Conservation (phyloP, 2,888 invertebrate genomes). For the Gymnoscelis rufifasciata region DNA sequence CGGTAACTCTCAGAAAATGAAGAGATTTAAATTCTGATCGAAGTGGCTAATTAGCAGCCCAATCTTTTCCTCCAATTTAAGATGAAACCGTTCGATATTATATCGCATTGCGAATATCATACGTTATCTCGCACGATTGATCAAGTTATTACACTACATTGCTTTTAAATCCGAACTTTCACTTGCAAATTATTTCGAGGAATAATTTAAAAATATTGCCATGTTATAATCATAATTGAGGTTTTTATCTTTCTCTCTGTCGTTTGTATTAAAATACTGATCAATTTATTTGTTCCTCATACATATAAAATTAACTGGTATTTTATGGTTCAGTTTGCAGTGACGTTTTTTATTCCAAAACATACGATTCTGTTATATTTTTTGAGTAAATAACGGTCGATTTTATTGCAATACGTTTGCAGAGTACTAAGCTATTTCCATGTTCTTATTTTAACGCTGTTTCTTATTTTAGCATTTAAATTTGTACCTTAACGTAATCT, state of each 20-base stretch:
- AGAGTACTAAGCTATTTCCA: too few relatives aligned
- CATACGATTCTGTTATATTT: too few relatives aligned
- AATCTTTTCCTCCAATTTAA: constrained; percentile 4
- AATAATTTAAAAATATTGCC: constrained; percentile 6
- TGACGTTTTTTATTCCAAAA: too few relatives aligned
- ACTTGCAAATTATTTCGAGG: constrained; percentile 12
- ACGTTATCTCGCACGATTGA: constrained; percentile 25
- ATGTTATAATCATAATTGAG: background rate
- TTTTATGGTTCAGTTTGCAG: too few relatives aligned
- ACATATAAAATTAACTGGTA: too few relatives aligned
- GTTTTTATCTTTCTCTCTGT: background rate
- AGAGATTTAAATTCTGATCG: constrained; percentile 1
- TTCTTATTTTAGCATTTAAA: too few relatives aligned
- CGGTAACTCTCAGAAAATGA: background rate
- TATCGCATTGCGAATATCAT: constrained; percentile 19
- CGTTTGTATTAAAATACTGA: background rate
- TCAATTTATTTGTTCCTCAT: too few relatives aligned
- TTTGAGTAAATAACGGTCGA: too few relatives aligned
- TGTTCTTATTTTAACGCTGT: too few relatives aligned
- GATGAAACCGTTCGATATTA: constrained; percentile 17
- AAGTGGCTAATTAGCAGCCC: constrained; percentile 11
- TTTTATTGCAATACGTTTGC: too few relatives aligned
- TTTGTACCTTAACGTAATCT: too few relatives aligned
- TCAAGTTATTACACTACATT: constrained; percentile 25
- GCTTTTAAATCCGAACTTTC: constrained; percentile 21